phyloP scores from a whole-genome alignment of 2,888 invertebrate genomes.

The Esperia sulphurella region DNA sequence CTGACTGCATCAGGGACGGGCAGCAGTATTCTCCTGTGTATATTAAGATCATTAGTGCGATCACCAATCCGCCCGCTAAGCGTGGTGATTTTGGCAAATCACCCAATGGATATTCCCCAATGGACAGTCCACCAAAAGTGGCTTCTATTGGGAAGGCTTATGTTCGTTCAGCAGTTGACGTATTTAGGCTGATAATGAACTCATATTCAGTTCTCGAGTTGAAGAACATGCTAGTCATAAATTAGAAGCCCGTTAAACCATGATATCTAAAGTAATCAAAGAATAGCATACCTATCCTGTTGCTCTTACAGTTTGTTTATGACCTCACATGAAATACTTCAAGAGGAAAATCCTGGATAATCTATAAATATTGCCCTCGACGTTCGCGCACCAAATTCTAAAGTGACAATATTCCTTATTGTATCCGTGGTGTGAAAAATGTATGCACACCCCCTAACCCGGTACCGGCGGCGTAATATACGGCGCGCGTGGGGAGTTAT shows the following conservation, averaged over 20 bases:
- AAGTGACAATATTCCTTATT: slow-evolving; percentile 74
- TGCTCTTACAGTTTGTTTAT: background rate
- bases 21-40: too few species aligned
- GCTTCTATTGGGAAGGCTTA: too few species aligned
- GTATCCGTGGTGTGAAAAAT: slow-evolving; percentile 62
- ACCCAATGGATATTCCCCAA: too few species aligned
- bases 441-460: slow-evolving; percentile 55
- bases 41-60: too few species aligned
- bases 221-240: background rate
- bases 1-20: too few species aligned
- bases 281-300: too few species aligned
- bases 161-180: too few species aligned
- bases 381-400: slow-evolving; percentile 59
- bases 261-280: background rate
- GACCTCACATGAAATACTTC: slow-evolving; percentile 52
- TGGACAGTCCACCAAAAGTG: too few species aligned
- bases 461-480: slow-evolving; percentile 29
- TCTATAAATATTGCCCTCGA: slow-evolving; percentile 69
- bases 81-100: too few species aligned
- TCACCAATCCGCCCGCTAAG: too few species aligned
- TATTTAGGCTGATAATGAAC: too few species aligned
- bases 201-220: background rate
- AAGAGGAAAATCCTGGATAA: slow-evolving; percentile 67
- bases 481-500: slow-evolving; percentile 62
- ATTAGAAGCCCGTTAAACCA: background rate